Base-by-base conservation (phyloP, 2,113 vertebrate species). In the Sminthopsis crassicaudata region DNA sequence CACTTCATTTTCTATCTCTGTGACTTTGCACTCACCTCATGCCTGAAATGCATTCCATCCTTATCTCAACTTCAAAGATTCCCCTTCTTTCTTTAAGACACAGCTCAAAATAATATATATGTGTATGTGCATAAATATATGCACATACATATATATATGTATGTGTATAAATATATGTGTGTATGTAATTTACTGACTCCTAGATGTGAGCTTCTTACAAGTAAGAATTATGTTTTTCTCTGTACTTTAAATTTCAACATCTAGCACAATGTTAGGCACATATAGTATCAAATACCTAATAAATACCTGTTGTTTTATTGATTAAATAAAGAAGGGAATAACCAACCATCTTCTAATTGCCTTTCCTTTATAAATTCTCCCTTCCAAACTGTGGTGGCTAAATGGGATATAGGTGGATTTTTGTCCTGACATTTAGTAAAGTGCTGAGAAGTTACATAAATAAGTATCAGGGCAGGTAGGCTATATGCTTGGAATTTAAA, bases 91-190 rank as follows among this genome's bases (percentile, higher is more conserved):
- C 67, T 84, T 23, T 84, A 84, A 42, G 16, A 16, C 36, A 76
- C 14, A 76, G 4, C 36, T n/a, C 30, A 76, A 76, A 76, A 76
- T n/a, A 19, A n/a, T 30, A 36, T n/a, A 10, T 30, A 11, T 2
- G 1, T 60, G 0, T 60, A 4, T 4, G 2, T 60, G 14, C 10
- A 27, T 27, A 50, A n/a, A 16, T 67, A n/a, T 11, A 16, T 16
- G 14, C 16, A 50, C 7, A 50, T 48, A 48, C 48, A 48, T 67
- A 30, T 36, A 9, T 30, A 10, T 2, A 6, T 30, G 0, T 60
- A 1, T 4, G 7, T 60, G 11, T 27, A 10, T 27, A 16, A 1
- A 8, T 27, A 2, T 27, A 3, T 67, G 7, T 14, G 0, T 55
- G 4, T 9, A 9, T 55, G 6, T 25, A 25, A 57, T 60, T 30